Conservation (phyloP, 2,113 vertebrate species). For the Ginglymostoma cirratum region DNA sequence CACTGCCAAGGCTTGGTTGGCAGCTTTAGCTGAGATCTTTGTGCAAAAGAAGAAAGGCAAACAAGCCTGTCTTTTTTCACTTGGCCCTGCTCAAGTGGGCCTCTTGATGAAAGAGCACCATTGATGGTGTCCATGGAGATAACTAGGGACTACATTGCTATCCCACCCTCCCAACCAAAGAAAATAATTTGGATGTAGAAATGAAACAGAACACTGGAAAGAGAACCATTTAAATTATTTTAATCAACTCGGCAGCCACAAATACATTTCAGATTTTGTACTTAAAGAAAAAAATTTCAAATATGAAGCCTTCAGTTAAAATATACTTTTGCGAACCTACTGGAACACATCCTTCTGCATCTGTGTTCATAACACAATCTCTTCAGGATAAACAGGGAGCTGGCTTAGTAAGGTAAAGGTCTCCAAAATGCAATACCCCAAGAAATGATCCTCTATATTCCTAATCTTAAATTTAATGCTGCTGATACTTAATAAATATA, state of each 20-base stretch:
- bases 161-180: background rate
- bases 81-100: background rate
- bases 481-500: background rate
- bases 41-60: background rate
- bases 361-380: background rate
- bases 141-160: background rate
- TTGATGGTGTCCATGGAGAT: slow-evolving; percentile 29
- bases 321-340: background rate
- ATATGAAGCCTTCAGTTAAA: background rate
- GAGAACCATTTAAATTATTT: background rate
- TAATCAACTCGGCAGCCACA: background rate
- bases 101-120: slow-evolving; percentile 22
- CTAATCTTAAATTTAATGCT: background rate
- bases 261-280: background rate
- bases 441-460: background rate
- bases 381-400: background rate
- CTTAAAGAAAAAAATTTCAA: background rate
- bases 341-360: background rate
- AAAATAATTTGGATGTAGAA: background rate
- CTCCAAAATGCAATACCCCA: background rate
- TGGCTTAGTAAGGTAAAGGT: background rate
- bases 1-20: background rate
- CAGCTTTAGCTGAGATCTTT: background rate
- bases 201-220: background rate
- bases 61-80: background rate